A percentile compares a stretch with the other conserved stretches of the same genome.
phyloP scores from a whole-genome alignment of 2,888 invertebrate genomes.

The Euzophera pinguis region DNA sequence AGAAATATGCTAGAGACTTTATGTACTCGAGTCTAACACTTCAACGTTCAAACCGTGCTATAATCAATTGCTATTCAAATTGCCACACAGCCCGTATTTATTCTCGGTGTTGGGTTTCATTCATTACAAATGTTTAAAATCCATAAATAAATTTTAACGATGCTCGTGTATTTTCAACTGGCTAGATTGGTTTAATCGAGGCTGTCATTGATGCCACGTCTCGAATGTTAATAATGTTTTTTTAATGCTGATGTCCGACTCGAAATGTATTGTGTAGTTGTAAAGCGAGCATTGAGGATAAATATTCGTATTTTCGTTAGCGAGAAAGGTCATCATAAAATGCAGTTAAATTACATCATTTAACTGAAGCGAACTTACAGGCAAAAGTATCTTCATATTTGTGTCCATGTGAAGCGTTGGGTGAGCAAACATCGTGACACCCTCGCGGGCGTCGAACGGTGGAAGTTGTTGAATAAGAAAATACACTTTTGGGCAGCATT shows the following conservation, averaged over 20 bases:
- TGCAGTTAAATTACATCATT: neutral
- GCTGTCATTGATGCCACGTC: slow-evolving; percentile 14
- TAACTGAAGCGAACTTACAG: too few species aligned
- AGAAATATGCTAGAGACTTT: too few species aligned
- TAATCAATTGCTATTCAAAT: neutral
- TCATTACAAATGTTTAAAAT: slow-evolving; percentile 24
- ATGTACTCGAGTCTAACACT: too few species aligned
- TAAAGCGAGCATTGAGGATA: too few species aligned
- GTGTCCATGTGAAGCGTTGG: slow-evolving; percentile 33
- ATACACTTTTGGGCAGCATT: slow-evolving; percentile 71
- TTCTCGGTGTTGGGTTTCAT: slow-evolving; percentile 21
- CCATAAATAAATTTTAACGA: slow-evolving; percentile 26
- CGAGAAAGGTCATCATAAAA: too few species aligned
- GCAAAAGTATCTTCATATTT: slow-evolving; percentile 3
- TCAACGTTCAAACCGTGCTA: slow-evolving; percentile 3
- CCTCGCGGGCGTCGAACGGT: slow-evolving; percentile 62
- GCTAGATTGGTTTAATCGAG: slow-evolving; percentile 19
- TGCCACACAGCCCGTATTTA: neutral
- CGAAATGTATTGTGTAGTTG: too few species aligned
- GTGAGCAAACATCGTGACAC: slow-evolving; percentile 59
- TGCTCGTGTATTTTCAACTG: slow-evolving; percentile 19
- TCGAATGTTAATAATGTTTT: slow-evolving; percentile 18
- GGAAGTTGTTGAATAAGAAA: slow-evolving; percentile 71
- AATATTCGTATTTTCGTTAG: too few species aligned
- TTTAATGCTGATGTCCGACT: neutral